Base-by-base conservation (phyloP, 2,888 invertebrate species). In the Argynnis bischoffii region DNA sequence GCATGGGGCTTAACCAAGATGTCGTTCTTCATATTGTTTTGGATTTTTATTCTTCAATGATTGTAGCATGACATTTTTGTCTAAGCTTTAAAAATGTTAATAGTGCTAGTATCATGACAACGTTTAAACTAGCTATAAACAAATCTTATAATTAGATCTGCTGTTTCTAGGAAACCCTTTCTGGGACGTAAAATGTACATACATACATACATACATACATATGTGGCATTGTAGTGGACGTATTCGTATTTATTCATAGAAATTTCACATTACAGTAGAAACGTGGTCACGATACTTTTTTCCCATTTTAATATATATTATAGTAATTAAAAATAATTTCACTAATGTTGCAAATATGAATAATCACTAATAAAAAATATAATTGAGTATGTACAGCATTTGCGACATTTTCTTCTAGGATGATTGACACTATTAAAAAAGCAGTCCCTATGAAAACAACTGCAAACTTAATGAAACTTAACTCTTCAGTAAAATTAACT, bases 171-270 rank as follows among this genome's bases (percentile, higher is more conserved):
- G 11, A 41, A 41, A 41, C 67, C 66, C 26, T 21, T 66, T 69
- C 11, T 13, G 8, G n/a, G 5, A 53, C 13, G 26, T 53, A 53
- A 26, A 14, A 53, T 15, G 3, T 35, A 8, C 16, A 15, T 16
- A 53, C 26, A 50, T 4, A 56, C 55, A 51, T 64, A n/a, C n/a
- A n/a, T n/a, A 67, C 54, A 64, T 64, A 64, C 63, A 51, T 64
- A 51, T 21, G 46, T 59, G 50, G n/a, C 55, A 11, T 8, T 55
- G 16, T 53, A 56, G 13, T 26, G 53, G 53, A 53, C 53, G 26
- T 53, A 13, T 21, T 26, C 53, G 26, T 53, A 13, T 21, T 14
- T 11, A 1, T 26, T 53, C 26, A 4, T 21, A 11, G 21, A 47
- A 11, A 8, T 26, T 21, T 6, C 2, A 26, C 46, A 21, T 11